These are phyloP conservation scores for human (Homo sapiens) DNA, from an alignment of 2,113 vertebrate species.

Conservation along the genomic window GRCh38 chr13:73411001-73411500, in stretches of 20 bases:
- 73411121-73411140: not conserved
- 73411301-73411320: not conserved
- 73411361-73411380: constrained; percentile 60
- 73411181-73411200: not conserved
- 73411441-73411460: constrained; percentile 70
- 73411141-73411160: not conserved
- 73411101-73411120: not conserved
- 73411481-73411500: constrained; percentile 75
- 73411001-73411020: not conserved
- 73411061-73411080: not conserved
- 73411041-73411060: not conserved
- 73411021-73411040: not conserved
- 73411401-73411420: constrained; percentile 65
- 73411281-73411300: not conserved
- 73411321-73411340: not conserved
- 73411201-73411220: not conserved
- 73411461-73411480: constrained; percentile 62
- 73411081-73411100: not conserved
- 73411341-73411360: constrained; percentile 44
- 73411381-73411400: constrained; percentile 28
- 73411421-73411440: constrained; percentile 58
- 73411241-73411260: not conserved
- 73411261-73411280: not conserved
- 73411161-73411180: not conserved
- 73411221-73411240: not conserved